These are phyloP conservation scores for Trachelipus rathkii DNA, from an alignment of 1,140 invertebrate species.

Conservation along the genomic window DNA sequence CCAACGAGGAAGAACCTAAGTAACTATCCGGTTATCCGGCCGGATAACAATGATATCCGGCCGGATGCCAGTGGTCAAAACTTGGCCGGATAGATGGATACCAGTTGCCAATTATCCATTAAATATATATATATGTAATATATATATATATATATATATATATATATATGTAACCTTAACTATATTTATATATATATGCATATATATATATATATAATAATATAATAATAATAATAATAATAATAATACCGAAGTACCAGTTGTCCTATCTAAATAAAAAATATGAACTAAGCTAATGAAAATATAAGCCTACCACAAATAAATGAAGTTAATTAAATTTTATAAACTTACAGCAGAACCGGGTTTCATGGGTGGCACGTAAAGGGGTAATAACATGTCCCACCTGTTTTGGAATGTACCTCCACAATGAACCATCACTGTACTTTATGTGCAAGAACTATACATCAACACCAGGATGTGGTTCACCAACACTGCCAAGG, in stretches of 20 bases:
- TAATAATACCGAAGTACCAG: neutral
- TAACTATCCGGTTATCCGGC: too few species aligned
- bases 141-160: slow-evolving; percentile 23
- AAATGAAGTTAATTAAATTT: too few species aligned
- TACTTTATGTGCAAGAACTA: slow-evolving; percentile 91
- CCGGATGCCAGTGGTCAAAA: too few species aligned
- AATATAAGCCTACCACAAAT: neutral
- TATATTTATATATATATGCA: slow-evolving; percentile 21
- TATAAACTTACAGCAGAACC: slow-evolving; percentile 79
- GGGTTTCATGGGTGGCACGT: slow-evolving; percentile 96
- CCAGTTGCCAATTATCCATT: too few species aligned
- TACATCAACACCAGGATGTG: slow-evolving; percentile 91
- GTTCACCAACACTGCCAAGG: slow-evolving; percentile 94
- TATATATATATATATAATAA: neutral
- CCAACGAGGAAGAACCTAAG: too few species aligned
- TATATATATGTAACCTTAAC: slow-evolving; percentile 23
- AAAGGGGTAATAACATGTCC: slow-evolving; percentile 89
- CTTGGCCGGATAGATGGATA: too few species aligned
- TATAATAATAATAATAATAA: too few species aligned
- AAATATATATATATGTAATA: slow-evolving; percentile 11
- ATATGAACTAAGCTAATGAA: neutral
- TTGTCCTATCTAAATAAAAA: neutral
- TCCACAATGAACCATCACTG: slow-evolving; percentile 75
- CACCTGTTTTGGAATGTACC: slow-evolving; percentile 96
- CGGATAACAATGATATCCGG: too few species aligned